Base-by-base conservation (phyloP, 1,140 invertebrate genomes). In the Tetragnatha versicolor region DNA sequence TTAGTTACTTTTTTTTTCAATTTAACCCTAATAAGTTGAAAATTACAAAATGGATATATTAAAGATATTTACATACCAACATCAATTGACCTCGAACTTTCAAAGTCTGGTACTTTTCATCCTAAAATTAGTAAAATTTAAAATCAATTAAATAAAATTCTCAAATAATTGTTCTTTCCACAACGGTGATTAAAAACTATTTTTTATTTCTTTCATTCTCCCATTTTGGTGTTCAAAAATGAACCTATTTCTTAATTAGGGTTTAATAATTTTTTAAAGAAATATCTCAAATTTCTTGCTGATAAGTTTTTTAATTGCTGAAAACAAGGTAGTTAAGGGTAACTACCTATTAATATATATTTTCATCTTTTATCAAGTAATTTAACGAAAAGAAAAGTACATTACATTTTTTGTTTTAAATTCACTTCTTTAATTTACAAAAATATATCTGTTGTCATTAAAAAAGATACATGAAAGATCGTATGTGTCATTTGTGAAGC, bases 41-140 rank as follows among this genome's bases (percentile, higher is more conserved):
- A 47, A 17, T 17, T 20, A 47, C 20, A 47, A 1, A 47, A 17
- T 47, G 20, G 20, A 47, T 12, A 47, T 17, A 20, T 47, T 47
- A 12, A 47, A 20, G 20, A 20, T 17, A 47, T 2, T 22, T 61
- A 37, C 58, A 61, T 35, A 61, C 58, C 58, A 61, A 35, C 35
- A 35, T 61, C 31, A 61, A 22, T 9, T 29, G 6, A 29, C 58
- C 58, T 61, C 37, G 20, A 6, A 61, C 58, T 25, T 29, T 39
- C 20, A 61, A 17, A 9, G 20, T 61, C 12, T 61, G 58, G 10
- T 20, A 61, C 14, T 39, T 61, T 61, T 61, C 58, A 61, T 61
- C 31, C 58, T 61, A 20, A 20, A 20, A 61, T 7, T n/a, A 1
- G 37, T 14, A 37, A 35, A 37, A n/a, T 7, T 4, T 1, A 33